Evolutionary conservation across 2,113 vertebrate genomes (phyloP), one percentile per base, ranked within the genome.

Genomic region (Sakesphorus luctuosus): DNA sequence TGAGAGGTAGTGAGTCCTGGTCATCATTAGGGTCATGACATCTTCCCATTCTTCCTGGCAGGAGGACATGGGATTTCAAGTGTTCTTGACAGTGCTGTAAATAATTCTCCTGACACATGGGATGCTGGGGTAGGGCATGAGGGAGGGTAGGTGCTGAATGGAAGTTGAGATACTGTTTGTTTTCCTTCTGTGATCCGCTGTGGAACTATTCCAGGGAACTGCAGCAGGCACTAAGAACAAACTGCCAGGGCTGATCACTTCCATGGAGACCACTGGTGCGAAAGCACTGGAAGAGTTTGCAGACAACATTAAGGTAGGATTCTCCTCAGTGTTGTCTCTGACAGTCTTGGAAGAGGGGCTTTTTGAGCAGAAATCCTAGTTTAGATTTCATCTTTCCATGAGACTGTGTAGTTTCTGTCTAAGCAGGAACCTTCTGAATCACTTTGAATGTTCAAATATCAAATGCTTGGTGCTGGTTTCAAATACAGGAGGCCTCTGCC

Each of bases 161-260:
- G 14, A 87, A 78, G 66, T 36, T 75, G 29, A 62, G 16, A 50
- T 73, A 7, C 8, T 35, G 4, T 52, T 87, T 52, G 24, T 71
- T 76, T 87, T 84, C 29, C 14, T 56, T 44, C 69, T 75, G 31
- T 84, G 66, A 84, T 65, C 26, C 89, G 0, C 50, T 86, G 24
- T 8, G 93, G 46, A 40, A 53, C 82, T 66, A 31, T 94, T 95
- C 26, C 95, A 99, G 99, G 99, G 99, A 38, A 99, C 99, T 1
- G 99, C 99, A 3, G 99, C 99, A 75, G 99, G 99, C 97, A 99
- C 99, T 53, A 99, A 99, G 98, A 99, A 99, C 98, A 99, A 99
- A 93, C 98, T 99, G 65, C 99, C 99, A 1, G 97, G 98, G 13
- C 98, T 99, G 84, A 99, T 99, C 97, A 99, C 99, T 31, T 99